Conservation (phyloP, 2,113 vertebrate genomes). For the Setophaga coronata region DNA sequence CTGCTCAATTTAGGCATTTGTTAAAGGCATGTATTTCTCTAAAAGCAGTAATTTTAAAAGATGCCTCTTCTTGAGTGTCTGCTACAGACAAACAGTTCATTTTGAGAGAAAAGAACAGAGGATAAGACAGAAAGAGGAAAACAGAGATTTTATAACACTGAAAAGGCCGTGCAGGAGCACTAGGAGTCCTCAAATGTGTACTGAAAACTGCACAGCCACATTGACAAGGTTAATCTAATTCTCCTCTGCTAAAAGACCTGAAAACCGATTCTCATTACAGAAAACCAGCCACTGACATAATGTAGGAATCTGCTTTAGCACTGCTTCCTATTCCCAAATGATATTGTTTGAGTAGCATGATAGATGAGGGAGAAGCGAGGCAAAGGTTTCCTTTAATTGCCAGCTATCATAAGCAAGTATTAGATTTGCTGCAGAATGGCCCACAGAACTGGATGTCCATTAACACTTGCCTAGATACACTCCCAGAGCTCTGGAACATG, state of each 20-base stretch:
- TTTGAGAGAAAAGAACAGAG: background rate
- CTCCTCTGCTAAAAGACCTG: background rate
- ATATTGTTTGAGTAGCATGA: background rate
- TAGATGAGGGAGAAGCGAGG: background rate
- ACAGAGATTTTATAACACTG: background rate
- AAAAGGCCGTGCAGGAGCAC: background rate
- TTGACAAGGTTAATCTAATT: background rate
- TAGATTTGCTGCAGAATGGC: background rate
- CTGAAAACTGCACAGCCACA: background rate
- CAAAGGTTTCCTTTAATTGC: background rate
- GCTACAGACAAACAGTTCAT: background rate
- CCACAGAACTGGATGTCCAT: background rate
- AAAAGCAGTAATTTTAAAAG: slow-evolving; percentile 5
- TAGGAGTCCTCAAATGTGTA: background rate
- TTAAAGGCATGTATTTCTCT: background rate
- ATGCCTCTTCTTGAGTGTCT: background rate
- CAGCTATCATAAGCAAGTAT: background rate
- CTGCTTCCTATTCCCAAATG: background rate
- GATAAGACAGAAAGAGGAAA: background rate
- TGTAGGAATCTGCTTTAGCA: background rate
- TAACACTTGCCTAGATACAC: background rate
- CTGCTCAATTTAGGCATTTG: background rate
- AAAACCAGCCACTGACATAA: background rate
- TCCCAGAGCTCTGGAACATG: background rate
- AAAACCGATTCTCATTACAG: background rate